A percentile compares a stretch with the other conserved stretches of the same genome.
Evolutionary conservation across 1,140 invertebrate species (phyloP).

Genomic region (Plodia interpunctella): DNA sequence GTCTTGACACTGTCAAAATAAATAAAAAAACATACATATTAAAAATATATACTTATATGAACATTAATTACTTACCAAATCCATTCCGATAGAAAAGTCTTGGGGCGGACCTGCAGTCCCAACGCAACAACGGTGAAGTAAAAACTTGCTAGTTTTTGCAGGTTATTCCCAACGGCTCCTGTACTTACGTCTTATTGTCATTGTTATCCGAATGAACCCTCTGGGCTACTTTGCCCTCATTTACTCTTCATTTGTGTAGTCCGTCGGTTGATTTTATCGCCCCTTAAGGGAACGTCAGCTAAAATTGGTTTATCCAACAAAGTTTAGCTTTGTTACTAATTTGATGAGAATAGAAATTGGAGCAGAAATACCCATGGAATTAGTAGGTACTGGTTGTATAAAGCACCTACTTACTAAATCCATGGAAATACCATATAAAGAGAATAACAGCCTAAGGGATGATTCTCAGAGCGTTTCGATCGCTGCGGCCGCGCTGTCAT

Average conservation of each 20-base stretch:
- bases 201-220: slow-evolving; percentile 4
- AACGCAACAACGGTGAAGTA: neutral
- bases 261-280: slow-evolving; percentile 1
- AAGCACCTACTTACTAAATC: too few species aligned
- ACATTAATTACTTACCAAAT: neutral
- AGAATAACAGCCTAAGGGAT: too few species aligned
- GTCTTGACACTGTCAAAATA: too few species aligned
- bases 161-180: neutral
- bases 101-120: neutral
- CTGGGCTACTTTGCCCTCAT: neutral
- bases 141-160: neutral
- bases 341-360: neutral
- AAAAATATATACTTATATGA: too few species aligned
- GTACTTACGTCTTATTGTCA: neutral
- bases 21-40: too few species aligned
- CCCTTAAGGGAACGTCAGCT: neutral
- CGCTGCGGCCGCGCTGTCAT: too few species aligned
- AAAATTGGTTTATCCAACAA: neutral
- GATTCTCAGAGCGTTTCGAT: too few species aligned
- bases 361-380: too few species aligned
- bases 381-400: too few species aligned
- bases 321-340: neutral
- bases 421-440: too few species aligned
- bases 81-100: neutral
- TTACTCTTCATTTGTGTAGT: slow-evolving; percentile 7